Evolutionary conservation across 1,140 invertebrate genomes (phyloP).

Genomic region (Acromyrmex charruanus): DNA sequence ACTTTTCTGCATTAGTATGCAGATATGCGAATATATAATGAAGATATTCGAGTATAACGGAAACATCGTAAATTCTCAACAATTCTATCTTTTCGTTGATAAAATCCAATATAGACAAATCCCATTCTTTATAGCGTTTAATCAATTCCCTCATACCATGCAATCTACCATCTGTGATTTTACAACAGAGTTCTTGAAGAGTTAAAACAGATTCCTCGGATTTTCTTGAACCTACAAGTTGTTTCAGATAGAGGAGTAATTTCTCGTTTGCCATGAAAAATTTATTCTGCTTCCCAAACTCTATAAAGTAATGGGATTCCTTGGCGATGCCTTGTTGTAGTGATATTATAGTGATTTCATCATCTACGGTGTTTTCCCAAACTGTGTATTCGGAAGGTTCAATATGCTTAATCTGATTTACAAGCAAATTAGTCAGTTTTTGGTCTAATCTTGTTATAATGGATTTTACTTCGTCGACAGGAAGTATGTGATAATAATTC

Average conservation of each 20-base stretch:
- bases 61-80: conserved; percentile 67
- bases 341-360: conserved; percentile 73
- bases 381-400: conserved; percentile 78
- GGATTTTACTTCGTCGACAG: neutral
- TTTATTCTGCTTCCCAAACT: conserved; percentile 71
- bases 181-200: conserved; percentile 75
- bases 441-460: conserved; percentile 70
- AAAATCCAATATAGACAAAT: conserved; percentile 72
- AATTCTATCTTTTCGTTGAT: conserved; percentile 62
- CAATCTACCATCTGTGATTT: conserved; percentile 59
- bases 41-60: neutral
- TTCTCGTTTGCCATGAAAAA: conserved; percentile 67
- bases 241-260: conserved; percentile 75
- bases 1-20: neutral
- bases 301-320: conserved; percentile 78
- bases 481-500: neutral
- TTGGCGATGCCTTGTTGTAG: conserved; percentile 80
- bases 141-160: conserved; percentile 75
- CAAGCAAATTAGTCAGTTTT: conserved; percentile 72
- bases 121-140: conserved; percentile 78
- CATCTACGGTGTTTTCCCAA: conserved; percentile 79
- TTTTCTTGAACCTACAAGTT: conserved; percentile 76
- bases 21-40: neutral
- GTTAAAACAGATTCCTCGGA: conserved; percentile 47
- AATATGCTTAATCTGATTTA: conserved; percentile 78